Percentiles rank a stretch among this genome's conserved stretches.
Conservation (phyloP, 2,888 invertebrate species). For the Xestia xanthographa region DNA sequence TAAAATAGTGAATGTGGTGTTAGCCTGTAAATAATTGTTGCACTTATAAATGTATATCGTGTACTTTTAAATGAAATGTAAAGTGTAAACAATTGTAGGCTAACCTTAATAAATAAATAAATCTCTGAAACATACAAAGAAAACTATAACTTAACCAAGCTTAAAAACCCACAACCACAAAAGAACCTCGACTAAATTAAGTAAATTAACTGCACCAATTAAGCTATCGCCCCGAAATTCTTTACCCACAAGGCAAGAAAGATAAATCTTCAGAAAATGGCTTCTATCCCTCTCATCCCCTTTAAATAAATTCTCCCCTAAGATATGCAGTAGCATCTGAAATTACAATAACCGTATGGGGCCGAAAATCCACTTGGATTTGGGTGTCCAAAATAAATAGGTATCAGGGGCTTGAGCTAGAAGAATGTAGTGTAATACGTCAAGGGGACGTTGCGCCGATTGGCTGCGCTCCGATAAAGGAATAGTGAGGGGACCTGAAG, state of each 20-base stretch:
- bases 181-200: slow-evolving; percentile 19
- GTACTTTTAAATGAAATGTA: too few relatives aligned
- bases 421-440: slow-evolving; percentile 87
- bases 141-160: slow-evolving; percentile 1
- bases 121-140: background rate
- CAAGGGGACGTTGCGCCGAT: slow-evolving; percentile 80
- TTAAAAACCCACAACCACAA: slow-evolving; percentile 2
- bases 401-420: slow-evolving; percentile 80
- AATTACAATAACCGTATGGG: slow-evolving; percentile 70
- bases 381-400: slow-evolving; percentile 83
- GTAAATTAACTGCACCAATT: slow-evolving; percentile 52
- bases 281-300: slow-evolving; percentile 15
- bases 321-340: slow-evolving; percentile 52
- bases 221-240: slow-evolving; percentile 32
- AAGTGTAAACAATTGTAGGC: too few relatives aligned
- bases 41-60: too few relatives aligned
- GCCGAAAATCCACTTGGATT: slow-evolving; percentile 76
- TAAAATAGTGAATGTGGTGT: too few relatives aligned
- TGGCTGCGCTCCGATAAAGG: slow-evolving; percentile 80
- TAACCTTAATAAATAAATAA: too few relatives aligned
- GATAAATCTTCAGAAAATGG: slow-evolving; percentile 47
- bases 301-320: slow-evolving; percentile 18
- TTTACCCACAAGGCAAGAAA: background rate
- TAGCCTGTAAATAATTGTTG: too few relatives aligned
- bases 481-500: slow-evolving; percentile 65